A percentile compares a stretch with the other conserved stretches of the same genome.
These are phyloP conservation scores for Rhizomys pruinosus DNA, from an alignment of 2,113 vertebrate genomes.

Conservation along the genomic window DNA sequence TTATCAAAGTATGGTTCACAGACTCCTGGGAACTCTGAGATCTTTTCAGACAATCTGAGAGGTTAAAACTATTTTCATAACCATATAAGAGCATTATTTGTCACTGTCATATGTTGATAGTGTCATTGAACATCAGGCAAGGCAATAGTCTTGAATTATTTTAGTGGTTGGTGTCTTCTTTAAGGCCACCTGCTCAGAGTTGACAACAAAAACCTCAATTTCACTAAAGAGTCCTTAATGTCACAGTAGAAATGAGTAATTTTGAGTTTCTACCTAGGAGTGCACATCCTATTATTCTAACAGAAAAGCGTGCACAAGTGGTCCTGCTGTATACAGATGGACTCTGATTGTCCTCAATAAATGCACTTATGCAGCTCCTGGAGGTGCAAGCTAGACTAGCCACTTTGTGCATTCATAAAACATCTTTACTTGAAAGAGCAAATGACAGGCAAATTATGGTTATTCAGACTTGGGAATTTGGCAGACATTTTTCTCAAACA, in stretches of 20 bases:
- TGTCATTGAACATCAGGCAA: background rate
- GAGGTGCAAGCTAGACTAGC: background rate
- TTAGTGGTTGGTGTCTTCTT: background rate
- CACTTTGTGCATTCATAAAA: conserved; percentile 41
- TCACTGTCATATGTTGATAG: background rate
- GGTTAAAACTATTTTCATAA: conserved; percentile 16
- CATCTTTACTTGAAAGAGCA: conserved; percentile 56
- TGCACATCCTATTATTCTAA: background rate
- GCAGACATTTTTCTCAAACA: conserved; percentile 63
- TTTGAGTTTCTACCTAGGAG: background rate
- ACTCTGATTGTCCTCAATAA: background rate
- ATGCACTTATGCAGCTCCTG: background rate
- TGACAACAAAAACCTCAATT: background rate
- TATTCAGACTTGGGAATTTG: conserved; percentile 39
- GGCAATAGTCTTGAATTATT: background rate
- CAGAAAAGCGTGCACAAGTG: background rate
- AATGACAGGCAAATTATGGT: conserved; percentile 46
- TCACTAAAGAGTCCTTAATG: background rate
- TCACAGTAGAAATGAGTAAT: conserved; percentile 40
- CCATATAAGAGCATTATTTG: background rate
- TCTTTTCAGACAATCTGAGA: background rate
- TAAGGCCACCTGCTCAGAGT: background rate
- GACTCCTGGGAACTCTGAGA: background rate
- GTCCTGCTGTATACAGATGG: background rate
- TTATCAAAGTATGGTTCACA: background rate